Evolutionary conservation across 2,113 vertebrate species (phyloP).

Genomic region (Cyanoramphus novaezelandiae): DNA sequence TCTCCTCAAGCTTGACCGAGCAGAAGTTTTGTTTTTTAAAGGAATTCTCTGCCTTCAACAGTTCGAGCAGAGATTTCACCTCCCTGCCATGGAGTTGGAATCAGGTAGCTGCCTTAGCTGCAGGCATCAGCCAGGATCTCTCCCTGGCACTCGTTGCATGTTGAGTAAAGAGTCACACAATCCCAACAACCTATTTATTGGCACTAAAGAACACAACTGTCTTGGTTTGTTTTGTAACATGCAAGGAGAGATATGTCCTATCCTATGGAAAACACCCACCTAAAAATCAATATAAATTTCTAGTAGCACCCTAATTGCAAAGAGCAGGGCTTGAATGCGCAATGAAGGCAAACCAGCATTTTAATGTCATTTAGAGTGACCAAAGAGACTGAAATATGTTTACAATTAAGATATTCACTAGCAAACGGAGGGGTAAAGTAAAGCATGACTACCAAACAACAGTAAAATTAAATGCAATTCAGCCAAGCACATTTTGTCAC

Average conservation of each 20-base stretch:
- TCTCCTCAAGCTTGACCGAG: not conserved
- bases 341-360: not conserved
- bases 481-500: not conserved
- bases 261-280: not conserved
- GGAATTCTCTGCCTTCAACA: not conserved
- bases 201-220: not conserved
- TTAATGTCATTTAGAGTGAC: not conserved
- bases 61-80: not conserved
- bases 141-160: fast-evolving
- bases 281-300: constrained; percentile 25
- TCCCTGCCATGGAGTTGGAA: not conserved
- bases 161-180: not conserved
- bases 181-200: not conserved
- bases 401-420: not conserved
- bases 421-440: not conserved
- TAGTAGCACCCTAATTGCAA: not conserved
- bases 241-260: not conserved
- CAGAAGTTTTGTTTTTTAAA: not conserved
- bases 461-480: constrained; percentile 1
- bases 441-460: not conserved
- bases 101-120: not conserved
- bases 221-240: not conserved
- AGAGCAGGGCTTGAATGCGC: not conserved
- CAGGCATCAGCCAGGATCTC: not conserved
- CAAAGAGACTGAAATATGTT: constrained; percentile 24